Evolutionary conservation across 92 coral and sea anemone genomes (phyloP), one percentile per base, ranked within the genome.

Genomic region (Paragorgia papillata): DNA sequence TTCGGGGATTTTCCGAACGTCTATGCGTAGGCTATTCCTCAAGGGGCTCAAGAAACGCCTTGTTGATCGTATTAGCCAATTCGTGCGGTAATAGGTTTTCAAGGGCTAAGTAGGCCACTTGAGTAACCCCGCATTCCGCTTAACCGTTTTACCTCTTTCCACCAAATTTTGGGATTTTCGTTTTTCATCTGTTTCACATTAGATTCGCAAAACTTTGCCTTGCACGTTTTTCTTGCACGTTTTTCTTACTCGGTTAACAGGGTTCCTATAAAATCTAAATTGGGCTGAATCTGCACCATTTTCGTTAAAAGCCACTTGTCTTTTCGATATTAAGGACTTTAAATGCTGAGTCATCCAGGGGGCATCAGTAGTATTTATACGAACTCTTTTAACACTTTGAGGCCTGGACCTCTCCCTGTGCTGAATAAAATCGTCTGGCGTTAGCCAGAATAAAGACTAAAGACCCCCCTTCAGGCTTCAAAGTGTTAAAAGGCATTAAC

Each of bases 281-380:
- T 67, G 79, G 29, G 65, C 35, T 31, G 83, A 83, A 37, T 43
- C 58, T 32, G 66, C 50, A 55, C 83, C 87, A 55, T 76, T 40
- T 58, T 76, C 61, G 63, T 83, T 64, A 62, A 75, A 82, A 59
- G 86, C 77, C 68, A 59, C 56, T 59, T 82, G 86, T 69, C 86
- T 62, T 27, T 75, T 76, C 51, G 76, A 49, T 31, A 83, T 76
- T 48, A 82, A 69, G 28, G 86, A 82, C 46, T 82, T 82, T 27
- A 82, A 55, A 56, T 75, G 66, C 56, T 53, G 67, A 40, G 82
- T 75, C 82, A 82, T 82, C 86, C 61, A 82, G 29, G 82, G 86
- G 44, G 73, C 61, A 53, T 82, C 83, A 30, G 76, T 53, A 53
- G 56, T n/a, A 58, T 75, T 75, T 44, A 82, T 39, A 67, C 81